phyloP scores from a whole-genome alignment of 2,113 vertebrate genomes.

The Bujurquina vittata region DNA sequence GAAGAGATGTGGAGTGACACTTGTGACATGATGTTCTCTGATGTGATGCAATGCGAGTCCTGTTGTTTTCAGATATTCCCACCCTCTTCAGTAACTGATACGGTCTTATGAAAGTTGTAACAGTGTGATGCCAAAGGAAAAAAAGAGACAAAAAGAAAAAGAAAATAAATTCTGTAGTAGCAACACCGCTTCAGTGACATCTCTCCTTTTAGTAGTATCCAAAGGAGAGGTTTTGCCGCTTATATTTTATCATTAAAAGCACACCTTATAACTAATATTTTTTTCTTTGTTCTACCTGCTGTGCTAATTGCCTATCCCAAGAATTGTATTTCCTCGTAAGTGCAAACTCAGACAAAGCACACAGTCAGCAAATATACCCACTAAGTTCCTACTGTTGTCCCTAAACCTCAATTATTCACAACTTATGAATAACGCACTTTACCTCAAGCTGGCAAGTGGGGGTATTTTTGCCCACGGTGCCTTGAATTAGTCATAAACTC shows the following conservation, averaged over 20 bases:
- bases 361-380: slow-evolving; percentile 69
- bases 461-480: slow-evolving; percentile 71
- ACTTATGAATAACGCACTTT: slow-evolving; percentile 78
- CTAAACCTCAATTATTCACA: slow-evolving; percentile 79
- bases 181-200: neutral
- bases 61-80: slow-evolving; percentile 10
- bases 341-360: slow-evolving; percentile 62
- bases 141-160: neutral
- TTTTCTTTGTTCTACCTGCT: slow-evolving; percentile 27
- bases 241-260: slow-evolving; percentile 28
- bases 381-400: slow-evolving; percentile 50
- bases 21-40: slow-evolving; percentile 4
- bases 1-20: slow-evolving; percentile 20
- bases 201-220: neutral
- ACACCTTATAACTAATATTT: neutral
- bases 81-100: neutral
- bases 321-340: slow-evolving; percentile 48
- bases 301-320: slow-evolving; percentile 54
- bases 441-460: slow-evolving; percentile 68
- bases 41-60: neutral
- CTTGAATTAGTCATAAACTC: slow-evolving; percentile 74
- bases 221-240: neutral
- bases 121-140: neutral
- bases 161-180: neutral
- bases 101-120: neutral